Percentiles rank a stretch among this genome's conserved stretches.
These are phyloP conservation scores for Standfussiana lucernea DNA, from an alignment of 2,888 invertebrate species.

Conservation along the genomic window DNA sequence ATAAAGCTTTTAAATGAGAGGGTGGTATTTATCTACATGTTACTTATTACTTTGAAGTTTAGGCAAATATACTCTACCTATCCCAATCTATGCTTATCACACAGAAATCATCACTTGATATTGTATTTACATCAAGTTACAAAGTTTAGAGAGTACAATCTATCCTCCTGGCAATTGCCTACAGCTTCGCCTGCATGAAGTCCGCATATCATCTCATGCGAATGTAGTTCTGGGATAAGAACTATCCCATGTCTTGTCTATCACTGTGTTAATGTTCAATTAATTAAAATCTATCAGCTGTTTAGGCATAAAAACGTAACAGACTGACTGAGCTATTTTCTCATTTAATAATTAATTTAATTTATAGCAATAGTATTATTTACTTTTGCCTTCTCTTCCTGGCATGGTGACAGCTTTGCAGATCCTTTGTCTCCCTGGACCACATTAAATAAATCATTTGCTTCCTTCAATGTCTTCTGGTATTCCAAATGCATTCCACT, in stretches of 20 bases:
- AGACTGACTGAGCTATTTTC: neutral
- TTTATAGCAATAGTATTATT: neutral
- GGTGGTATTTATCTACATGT: too few relatives aligned
- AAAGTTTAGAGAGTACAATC: neutral
- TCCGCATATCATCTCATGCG: neutral
- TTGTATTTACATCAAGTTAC: neutral
- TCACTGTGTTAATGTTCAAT: neutral
- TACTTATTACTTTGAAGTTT: too few relatives aligned
- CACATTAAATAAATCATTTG: conserved; percentile 83
- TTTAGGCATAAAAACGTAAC: neutral
- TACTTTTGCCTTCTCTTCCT: conserved; percentile 88
- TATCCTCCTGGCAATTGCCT: neutral
- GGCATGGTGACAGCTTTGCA: conserved; percentile 85
- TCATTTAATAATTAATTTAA: too few relatives aligned
- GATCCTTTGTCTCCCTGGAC: conserved; percentile 81
- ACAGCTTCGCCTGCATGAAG: neutral
- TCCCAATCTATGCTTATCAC: too few relatives aligned
- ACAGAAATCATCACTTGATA: neutral
- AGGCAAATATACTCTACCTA: too few relatives aligned
- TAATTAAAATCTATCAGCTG: neutral
- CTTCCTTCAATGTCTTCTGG: conserved; percentile 86
- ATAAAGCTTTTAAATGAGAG: too few relatives aligned
- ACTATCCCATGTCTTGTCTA: neutral
- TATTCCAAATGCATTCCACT: conserved; percentile 85
- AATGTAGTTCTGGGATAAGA: neutral